Conservation (phyloP, 1,140 invertebrate species). For the Drosophila erecta region DNA sequence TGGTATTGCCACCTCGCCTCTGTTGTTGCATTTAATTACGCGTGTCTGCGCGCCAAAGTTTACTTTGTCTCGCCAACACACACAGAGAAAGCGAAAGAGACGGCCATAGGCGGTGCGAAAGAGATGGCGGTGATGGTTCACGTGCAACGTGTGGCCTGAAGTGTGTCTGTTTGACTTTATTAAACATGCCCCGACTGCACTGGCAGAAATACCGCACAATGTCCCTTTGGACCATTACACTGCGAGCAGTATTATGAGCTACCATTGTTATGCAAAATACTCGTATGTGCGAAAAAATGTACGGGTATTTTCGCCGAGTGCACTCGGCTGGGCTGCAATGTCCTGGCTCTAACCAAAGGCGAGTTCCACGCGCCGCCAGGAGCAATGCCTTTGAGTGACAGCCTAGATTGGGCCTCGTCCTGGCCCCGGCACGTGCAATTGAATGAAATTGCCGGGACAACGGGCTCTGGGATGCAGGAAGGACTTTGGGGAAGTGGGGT, state of each 20-base stretch:
- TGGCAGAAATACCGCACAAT: background rate
- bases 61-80: conserved; percentile 73
- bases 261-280: too few relatives aligned
- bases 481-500: background rate
- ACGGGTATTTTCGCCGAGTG: conserved; percentile 1
- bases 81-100: conserved; percentile 30
- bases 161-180: conserved; percentile 74
- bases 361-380: conserved; percentile 19
- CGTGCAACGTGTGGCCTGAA: conserved; percentile 43
- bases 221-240: too few relatives aligned
- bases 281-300: too few relatives aligned
- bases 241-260: too few relatives aligned
- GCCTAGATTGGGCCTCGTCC: conserved; percentile 48
- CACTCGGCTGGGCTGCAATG: background rate
- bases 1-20: conserved; percentile 35
- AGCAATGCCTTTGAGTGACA: conserved; percentile 69
- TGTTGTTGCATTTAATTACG: conserved; percentile 80
- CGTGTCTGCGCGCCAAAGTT: conserved; percentile 71
- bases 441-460: conserved; percentile 69
- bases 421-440: conserved; percentile 64
- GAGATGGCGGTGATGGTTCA: conserved; percentile 8
- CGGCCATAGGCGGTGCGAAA: conserved; percentile 4
- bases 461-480: conserved; percentile 6
- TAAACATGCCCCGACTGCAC: conserved; percentile 62
- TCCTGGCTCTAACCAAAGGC: conserved; percentile 29